Base-by-base conservation (phyloP, 2,888 invertebrate genomes). In the Lacanobia oleracea region DNA sequence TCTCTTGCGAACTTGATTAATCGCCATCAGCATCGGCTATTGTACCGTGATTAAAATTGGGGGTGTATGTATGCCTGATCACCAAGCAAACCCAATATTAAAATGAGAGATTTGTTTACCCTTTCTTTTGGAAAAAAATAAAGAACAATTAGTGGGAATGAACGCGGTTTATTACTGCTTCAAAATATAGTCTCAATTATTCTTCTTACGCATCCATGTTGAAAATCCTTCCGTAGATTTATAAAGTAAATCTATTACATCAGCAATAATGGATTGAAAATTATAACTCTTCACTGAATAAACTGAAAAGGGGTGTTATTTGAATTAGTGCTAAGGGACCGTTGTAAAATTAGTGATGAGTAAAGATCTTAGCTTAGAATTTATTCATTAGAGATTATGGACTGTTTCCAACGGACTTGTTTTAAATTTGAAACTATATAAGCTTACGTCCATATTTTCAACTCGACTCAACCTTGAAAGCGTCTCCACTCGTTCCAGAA, bases 291-390 rank as follows among this genome's bases (percentile, higher is more conserved):
- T 61, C 70, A 51, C 14, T 67, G 66, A 59, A 64, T 57, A 66
- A 70, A 66, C 63, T 76, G 57, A 70, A 81, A 75, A 23, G 16
- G 45, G n/a, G 12, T 23, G 62, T 45, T 66, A 75, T 60, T 51
- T 76, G 18, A 66, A 76, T 75, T 51, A n/a, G 33, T 51, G 21
- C 6, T 45, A 23, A 7, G 18, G 5, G 10, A 16, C 43, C 27
- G n/a, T 45, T 56, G 67, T 40, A n/a, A 56, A 50, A 43, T 14
- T 14, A 43, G 14, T 43, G 43, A 43, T 43, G 43, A 5, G 5
- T 51, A 21, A 62, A 61, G 57, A 12, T 23, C 18, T 27, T 65
- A 21, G 43, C 37, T 71, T 10, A 51, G 37, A 37, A 16, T 50
- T 40, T 27, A 54, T 54, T 27, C 45, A 54, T 65, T 21, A 18